phyloP scores from a whole-genome alignment of 2,113 vertebrate species.

The Pipa parva region DNA sequence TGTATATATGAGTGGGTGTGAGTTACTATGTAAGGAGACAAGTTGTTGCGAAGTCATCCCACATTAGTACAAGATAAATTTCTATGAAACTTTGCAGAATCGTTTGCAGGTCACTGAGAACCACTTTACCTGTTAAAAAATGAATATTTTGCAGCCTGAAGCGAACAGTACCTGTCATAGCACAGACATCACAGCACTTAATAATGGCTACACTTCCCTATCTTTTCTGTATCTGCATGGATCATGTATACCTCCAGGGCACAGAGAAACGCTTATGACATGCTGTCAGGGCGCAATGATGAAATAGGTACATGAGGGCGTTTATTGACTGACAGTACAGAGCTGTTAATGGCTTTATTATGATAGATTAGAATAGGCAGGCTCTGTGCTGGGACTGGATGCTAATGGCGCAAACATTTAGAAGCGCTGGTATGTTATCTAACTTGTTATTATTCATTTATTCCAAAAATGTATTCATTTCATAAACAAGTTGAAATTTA shows the following conservation, averaged over 20 bases:
- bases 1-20: no score
- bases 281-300: conserved; percentile 17
- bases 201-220: conserved; percentile 3
- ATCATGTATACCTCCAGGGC: conserved; percentile 24
- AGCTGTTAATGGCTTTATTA: not conserved
- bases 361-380: conserved; percentile 17
- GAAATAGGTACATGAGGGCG: not conserved
- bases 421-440: no score
- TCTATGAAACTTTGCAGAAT: no score
- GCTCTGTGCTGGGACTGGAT: not conserved
- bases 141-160: conserved; percentile 14
- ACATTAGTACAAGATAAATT: no score
- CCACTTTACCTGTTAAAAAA: no score
- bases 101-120: no score
- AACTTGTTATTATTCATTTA: no score
- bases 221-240: conserved; percentile 6
- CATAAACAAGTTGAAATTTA: no score
- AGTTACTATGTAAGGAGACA: no score
- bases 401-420: no score
- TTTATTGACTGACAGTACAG: not conserved
- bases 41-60: no score
- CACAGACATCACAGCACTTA: not conserved
- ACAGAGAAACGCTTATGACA: conserved; percentile 4
- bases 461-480: no score
- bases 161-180: conserved; percentile 10